Evolutionary conservation across 2,888 invertebrate genomes (phyloP).

Genomic region (Dryobota labecula): DNA sequence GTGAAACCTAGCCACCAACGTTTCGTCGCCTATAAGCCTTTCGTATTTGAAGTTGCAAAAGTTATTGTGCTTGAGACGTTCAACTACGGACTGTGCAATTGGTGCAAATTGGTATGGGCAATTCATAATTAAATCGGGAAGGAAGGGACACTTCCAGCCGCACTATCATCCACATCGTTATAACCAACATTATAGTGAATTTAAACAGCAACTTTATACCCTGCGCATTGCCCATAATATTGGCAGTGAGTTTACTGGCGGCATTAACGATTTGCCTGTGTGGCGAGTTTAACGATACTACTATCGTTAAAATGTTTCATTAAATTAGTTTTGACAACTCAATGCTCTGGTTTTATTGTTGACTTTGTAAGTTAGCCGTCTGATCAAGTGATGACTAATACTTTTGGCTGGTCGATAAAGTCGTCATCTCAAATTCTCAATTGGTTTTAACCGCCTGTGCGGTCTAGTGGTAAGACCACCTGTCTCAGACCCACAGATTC

Average conservation of each 20-base stretch:
- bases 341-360: constrained; percentile 27
- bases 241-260: constrained; percentile 42
- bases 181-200: constrained; percentile 54
- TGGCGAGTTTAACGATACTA: constrained; percentile 54
- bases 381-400: constrained; percentile 18
- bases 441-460: too few relatives aligned
- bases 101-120: too few relatives aligned
- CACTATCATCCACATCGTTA: not conserved
- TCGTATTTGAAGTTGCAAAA: too few relatives aligned
- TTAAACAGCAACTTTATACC: constrained; percentile 59
- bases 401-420: not conserved
- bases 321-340: constrained; percentile 59
- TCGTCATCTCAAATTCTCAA: not conserved
- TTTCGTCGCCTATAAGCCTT: too few relatives aligned
- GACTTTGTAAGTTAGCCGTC: constrained; percentile 20
- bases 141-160: constrained; percentile 26
- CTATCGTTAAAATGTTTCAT: constrained; percentile 60
- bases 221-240: constrained; percentile 51
- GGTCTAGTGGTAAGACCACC: too few relatives aligned
- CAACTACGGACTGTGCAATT: not conserved
- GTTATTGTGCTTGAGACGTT: not conserved
- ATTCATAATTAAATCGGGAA: not conserved
- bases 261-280: constrained; percentile 55
- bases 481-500: too few relatives aligned
- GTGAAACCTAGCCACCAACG: too few relatives aligned